phyloP scores from a whole-genome alignment of 1,140 invertebrate genomes.

The Bombus cullumanus region DNA sequence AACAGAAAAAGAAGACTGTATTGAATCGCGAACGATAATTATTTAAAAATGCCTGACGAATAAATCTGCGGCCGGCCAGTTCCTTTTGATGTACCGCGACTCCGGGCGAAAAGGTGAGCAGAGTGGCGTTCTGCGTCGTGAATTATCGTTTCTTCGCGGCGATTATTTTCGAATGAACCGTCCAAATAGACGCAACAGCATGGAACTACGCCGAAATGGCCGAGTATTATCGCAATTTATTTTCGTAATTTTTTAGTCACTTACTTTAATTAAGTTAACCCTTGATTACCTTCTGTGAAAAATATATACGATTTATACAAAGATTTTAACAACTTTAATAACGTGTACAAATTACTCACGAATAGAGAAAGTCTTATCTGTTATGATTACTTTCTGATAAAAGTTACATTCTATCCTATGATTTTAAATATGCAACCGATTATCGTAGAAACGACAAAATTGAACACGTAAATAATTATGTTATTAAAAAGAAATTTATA shows the following conservation, averaged over 20 bases:
- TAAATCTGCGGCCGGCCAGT: constrained; percentile 15
- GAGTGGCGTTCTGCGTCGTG: background rate
- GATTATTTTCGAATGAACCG: background rate
- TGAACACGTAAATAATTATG: background rate
- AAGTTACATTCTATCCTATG: background rate
- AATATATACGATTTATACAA: background rate
- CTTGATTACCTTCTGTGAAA: background rate
- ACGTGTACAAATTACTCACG: background rate
- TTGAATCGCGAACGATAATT: constrained; percentile 43
- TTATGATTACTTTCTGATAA: background rate
- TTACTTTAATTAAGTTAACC: background rate
- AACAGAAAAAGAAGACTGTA: constrained; percentile 30
- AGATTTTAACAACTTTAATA: background rate
- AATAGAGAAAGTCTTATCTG: background rate
- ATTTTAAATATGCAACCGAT: background rate
- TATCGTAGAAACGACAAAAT: background rate
- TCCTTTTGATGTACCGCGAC: constrained; percentile 24
- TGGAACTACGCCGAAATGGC: too few species aligned
- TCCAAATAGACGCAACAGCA: background rate
- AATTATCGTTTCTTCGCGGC: constrained; percentile 12
- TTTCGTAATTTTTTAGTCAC: background rate
- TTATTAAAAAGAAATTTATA: background rate
- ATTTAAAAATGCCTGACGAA: constrained; percentile 48
- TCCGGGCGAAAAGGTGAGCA: background rate
- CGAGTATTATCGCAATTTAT: background rate